Evolutionary conservation across 2,797 vertebrate species (phyloP), one percentile per base, ranked within the genome.

Genomic region (Synaphobranchus kaupii): DNA sequence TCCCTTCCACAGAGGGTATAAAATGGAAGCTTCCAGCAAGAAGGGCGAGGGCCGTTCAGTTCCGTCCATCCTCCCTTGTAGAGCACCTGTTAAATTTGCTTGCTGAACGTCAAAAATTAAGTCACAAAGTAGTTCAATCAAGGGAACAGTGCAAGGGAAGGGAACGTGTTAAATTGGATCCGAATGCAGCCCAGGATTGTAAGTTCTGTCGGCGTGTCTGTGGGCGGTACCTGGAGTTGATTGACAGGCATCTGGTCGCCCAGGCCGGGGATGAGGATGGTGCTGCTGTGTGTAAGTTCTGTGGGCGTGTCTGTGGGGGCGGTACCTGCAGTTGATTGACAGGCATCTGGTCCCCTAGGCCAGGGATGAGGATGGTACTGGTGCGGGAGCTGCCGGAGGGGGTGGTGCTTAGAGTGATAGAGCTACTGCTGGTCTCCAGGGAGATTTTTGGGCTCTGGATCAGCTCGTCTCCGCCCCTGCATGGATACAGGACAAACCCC

Each of bases 401-500:
- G 93, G 44, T 86, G 90, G 92, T 93, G 4, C 93, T 96, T 84
- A 96, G 88, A 0, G 93, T 89, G 52, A 96, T 20, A 89, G 84
- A 92, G 58, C 68, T 90, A 90, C 87, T 95, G 86, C 92, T 93
- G 90, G 94, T 95, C 84, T 98, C 98, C 80, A 95, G 92, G 89
- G 96, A 95, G 89, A 97, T 91, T 92, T 97, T 97, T 44, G 98
- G 97, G 92, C 97, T 99, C 92, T 97, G 96, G 84, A 95, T 95
- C 87, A 98, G 90, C 85, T 99, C 98, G 9, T 99, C 98, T 0
- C 95, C 88, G 15, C 95, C 93, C 92, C 98, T 99, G 93, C 31
- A 89, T 13, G 28, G n/a, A 87, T 10, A 81, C 58, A 78, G 4
- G 28, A 13, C 44, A 78, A 31, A 78, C 34, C 25, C 60, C 60